phyloP scores from a whole-genome alignment of 2,888 invertebrate genomes.

The Mystacides longicornis region DNA sequence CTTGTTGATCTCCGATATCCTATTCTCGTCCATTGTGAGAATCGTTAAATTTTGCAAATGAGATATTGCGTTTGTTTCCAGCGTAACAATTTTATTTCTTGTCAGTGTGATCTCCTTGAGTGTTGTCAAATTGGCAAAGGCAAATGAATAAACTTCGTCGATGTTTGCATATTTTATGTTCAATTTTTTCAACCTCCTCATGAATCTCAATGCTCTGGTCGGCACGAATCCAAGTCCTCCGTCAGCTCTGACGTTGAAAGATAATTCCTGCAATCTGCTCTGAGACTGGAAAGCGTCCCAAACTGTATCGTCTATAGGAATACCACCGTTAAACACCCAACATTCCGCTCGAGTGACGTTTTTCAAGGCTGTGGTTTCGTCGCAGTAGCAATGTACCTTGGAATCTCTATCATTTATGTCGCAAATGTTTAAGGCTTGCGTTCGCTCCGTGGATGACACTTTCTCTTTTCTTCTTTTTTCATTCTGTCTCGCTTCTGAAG shows the following conservation, averaged over 20 bases:
- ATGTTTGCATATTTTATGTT: conserved; percentile 68
- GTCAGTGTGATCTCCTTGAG: conserved; percentile 60
- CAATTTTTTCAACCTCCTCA: conserved; percentile 59
- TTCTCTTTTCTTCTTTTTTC: conserved; percentile 45
- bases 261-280: conserved; percentile 60
- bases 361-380: conserved; percentile 45
- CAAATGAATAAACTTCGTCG: conserved; percentile 58
- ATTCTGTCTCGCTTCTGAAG: conserved; percentile 39
- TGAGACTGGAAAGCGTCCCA: conserved; percentile 72
- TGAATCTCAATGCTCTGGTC: conserved; percentile 57
- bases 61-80: conserved; percentile 65
- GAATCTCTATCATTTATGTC: conserved; percentile 48
- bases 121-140: conserved; percentile 66
- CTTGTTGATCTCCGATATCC: conserved; percentile 64
- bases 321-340: conserved; percentile 63
- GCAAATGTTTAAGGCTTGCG: conserved; percentile 48
- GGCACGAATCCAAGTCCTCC: conserved; percentile 65
- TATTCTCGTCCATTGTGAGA: conserved; percentile 68
- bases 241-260: conserved; percentile 63
- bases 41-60: conserved; percentile 62
- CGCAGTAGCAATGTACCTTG: conserved; percentile 63
- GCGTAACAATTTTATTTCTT: conserved; percentile 60
- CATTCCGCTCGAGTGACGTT: conserved; percentile 69
- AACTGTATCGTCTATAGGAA: conserved; percentile 60
- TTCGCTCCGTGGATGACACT: conserved; percentile 36